Base-by-base conservation (phyloP, 1,140 invertebrate genomes). In the Papilio aristodemus region DNA sequence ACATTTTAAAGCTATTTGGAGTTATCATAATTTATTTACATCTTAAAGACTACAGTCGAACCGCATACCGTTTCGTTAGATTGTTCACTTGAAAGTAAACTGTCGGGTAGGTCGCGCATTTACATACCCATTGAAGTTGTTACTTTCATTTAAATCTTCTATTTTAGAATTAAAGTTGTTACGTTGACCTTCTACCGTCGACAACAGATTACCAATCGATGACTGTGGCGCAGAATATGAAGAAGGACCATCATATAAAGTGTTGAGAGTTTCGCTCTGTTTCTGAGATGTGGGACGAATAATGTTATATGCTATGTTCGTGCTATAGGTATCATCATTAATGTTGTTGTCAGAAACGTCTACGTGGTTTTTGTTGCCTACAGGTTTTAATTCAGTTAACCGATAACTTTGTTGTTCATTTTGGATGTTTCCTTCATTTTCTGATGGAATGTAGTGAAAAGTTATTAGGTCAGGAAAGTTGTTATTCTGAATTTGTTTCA, bases 181-280 rank as follows among this genome's bases (percentile, higher is more conserved):
- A 25, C 22, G 77, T 75, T 78, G 76, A 70, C 27, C 14, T 67
- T 70, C 68, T 71, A 76, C 70, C 25, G 69, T 71, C 22, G 41
- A 25, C 62, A 72, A 71, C 66, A 88, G 74, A 58, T 74, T 84
- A 27, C 85, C 86, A 27, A 89, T 76, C 14, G 83, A 86, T 2
- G 75, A 74, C 69, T 91, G 87, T 19, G 89, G 84, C 41, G 87
- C 84, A 6, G 74, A 85, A 64, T 91, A 91, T 43, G 89, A 91
- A 9, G 86, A 87, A 22, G 86, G 85, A 4, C 89, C 87, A 37
- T 78, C 71, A 66, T 91, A 91, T 17, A 85, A 63, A 19, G 69
- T 73, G 27, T 74, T 74, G 66, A 72, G 81, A 67, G 41, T 8
- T 66, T 66, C 6, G 5, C 13, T 6, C 25, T 43, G 63, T 66